Evolutionary conservation across 1,140 invertebrate species (phyloP).

Genomic region (Antheraea mylitta): DNA sequence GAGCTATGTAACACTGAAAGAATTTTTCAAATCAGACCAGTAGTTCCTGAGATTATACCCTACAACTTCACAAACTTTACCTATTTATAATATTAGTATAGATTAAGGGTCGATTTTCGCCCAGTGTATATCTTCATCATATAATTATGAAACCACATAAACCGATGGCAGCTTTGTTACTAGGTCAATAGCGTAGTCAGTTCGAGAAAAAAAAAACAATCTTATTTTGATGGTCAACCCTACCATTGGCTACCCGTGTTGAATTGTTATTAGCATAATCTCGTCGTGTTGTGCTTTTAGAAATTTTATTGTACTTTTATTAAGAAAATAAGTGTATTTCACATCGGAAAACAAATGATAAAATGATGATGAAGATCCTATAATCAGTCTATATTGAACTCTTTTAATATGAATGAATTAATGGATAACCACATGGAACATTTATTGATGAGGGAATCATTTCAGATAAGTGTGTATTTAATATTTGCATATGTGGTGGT

Average conservation of each 20-base stretch:
- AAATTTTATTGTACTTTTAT: conserved; percentile 17
- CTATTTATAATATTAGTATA: too few species aligned
- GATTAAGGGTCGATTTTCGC: too few species aligned
- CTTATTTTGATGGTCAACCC: conserved; percentile 18
- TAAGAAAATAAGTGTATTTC: conserved; percentile 10
- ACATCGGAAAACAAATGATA: conserved; percentile 6
- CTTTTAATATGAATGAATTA: background rate
- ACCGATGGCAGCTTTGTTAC: too few species aligned
- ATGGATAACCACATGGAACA: background rate
- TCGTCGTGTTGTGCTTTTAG: conserved; percentile 16
- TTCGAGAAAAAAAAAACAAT: background rate
- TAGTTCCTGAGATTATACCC: too few species aligned
- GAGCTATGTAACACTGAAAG: too few species aligned
- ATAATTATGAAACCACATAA: too few species aligned
- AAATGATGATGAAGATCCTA: background rate
- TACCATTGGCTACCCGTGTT: background rate
- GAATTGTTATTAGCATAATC: conserved; percentile 39
- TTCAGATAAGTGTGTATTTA: too few species aligned
- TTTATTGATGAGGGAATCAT: background rate
- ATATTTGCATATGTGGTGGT: too few species aligned
- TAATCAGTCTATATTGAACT: background rate
- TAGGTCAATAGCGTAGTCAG: too few species aligned
- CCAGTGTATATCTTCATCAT: too few species aligned
- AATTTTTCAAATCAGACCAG: too few species aligned
- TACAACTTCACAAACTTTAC: too few species aligned